These are phyloP conservation scores for Reticulitermes speratus DNA, from an alignment of 1,140 invertebrate genomes.

Conservation along the genomic window DNA sequence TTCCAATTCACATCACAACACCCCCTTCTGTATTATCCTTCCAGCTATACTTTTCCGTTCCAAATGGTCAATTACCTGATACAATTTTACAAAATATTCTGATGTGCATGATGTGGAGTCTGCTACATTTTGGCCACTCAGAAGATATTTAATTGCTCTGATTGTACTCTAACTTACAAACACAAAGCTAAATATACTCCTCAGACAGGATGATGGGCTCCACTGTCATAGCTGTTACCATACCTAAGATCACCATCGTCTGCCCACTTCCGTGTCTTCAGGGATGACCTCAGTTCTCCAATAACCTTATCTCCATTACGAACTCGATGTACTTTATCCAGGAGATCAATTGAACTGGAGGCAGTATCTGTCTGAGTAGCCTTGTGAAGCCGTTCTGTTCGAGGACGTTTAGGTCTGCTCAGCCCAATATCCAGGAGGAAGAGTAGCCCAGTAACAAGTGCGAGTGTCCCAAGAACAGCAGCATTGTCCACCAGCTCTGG, in stretches of 20 bases:
- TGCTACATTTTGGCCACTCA: no score
- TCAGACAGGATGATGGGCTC: no score
- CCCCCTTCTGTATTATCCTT: no score
- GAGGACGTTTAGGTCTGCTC: neutral
- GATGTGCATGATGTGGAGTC: no score
- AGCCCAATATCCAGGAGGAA: conserved; percentile 66
- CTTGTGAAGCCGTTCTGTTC: neutral
- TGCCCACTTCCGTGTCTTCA: neutral
- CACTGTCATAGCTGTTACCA: no score
- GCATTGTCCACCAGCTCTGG: conserved; percentile 66
- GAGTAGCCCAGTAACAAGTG: conserved; percentile 64
- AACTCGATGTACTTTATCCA: neutral
- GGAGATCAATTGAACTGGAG: conserved; percentile 14
- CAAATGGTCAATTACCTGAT: no score
- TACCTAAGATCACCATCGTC: neutral
- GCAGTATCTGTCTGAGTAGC: conserved; percentile 26
- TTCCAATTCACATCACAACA: no score
- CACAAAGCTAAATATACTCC: no score
- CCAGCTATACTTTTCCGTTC: no score
- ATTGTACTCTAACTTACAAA: no score
- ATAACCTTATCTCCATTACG: conserved; percentile 1
- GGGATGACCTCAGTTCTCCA: neutral
- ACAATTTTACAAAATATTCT: no score
- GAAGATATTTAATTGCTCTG: no score
- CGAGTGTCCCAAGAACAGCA: conserved; percentile 64